These are phyloP conservation scores for Puntigrus tetrazona DNA, from an alignment of 2,113 vertebrate genomes.

Conservation along the genomic window DNA sequence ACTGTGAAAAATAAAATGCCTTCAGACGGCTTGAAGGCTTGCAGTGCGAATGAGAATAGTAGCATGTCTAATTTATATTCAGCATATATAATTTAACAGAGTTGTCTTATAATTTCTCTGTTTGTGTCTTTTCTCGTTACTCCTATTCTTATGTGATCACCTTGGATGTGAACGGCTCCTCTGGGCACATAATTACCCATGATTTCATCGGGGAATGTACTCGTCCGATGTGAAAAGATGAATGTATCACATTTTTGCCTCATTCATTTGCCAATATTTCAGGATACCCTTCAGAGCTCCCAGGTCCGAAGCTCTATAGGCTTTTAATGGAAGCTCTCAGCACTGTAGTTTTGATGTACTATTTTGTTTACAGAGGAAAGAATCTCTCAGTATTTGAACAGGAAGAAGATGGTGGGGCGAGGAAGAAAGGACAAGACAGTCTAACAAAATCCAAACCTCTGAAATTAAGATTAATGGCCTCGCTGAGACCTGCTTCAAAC, in stretches of 20 bases:
- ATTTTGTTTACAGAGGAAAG: conserved; percentile 58
- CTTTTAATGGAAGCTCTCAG: conserved; percentile 60
- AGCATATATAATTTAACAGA: not conserved
- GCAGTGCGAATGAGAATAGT: not conserved
- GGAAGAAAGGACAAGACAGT: conserved; percentile 57
- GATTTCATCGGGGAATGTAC: conserved; percentile 59
- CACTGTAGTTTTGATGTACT: conserved; percentile 58
- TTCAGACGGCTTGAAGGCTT: conserved; percentile 39
- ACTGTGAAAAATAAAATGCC: not conserved
- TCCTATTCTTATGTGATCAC: conserved; percentile 58
- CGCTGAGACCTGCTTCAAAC: conserved; percentile 52
- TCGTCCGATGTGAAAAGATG: conserved; percentile 52
- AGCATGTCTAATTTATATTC: not conserved
- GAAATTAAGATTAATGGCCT: conserved; percentile 77
- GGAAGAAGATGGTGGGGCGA: conserved; percentile 27
- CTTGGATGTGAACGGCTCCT: conserved; percentile 56
- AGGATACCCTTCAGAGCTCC: conserved; percentile 55
- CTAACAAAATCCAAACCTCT: conserved; percentile 64
- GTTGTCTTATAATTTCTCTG: conserved; percentile 38
- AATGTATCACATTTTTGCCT: conserved; percentile 67
- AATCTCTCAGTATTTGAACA: conserved; percentile 55
- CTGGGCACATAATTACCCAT: conserved; percentile 67
- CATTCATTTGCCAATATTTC: conserved; percentile 67
- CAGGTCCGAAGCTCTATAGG: conserved; percentile 54
- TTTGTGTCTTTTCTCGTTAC: conserved; percentile 64